phyloP scores from a whole-genome alignment of 1,140 invertebrate genomes.

The Scaptomyza montana region DNA sequence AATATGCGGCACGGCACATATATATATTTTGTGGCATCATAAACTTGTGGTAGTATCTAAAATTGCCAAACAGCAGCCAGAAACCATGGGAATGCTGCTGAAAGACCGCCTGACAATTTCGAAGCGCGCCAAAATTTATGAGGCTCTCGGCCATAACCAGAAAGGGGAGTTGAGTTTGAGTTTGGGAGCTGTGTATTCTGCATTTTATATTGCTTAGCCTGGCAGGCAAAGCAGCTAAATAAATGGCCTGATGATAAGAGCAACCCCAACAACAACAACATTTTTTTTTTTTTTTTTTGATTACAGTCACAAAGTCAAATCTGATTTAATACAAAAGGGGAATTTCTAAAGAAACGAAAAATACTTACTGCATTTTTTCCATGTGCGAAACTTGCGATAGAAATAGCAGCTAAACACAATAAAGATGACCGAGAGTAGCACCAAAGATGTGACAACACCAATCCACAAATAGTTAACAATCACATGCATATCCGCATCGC shows the following conservation, averaged over 20 bases:
- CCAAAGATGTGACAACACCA: conserved; percentile 76
- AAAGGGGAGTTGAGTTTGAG: neutral
- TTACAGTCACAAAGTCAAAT: conserved; percentile 42
- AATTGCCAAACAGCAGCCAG: conserved; percentile 60
- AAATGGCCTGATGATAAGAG: conserved; percentile 68
- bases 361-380: conserved; percentile 84
- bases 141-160: conserved; percentile 49
- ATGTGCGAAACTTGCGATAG: conserved; percentile 81
- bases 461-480: conserved; percentile 83
- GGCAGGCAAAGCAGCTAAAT: conserved; percentile 52
- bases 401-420: conserved; percentile 82
- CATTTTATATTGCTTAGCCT: conserved; percentile 75
- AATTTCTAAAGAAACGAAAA: neutral
- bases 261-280: conserved; percentile 19
- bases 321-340: conserved; percentile 20
- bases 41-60: conserved; percentile 81
- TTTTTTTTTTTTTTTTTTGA: conserved; percentile 30
- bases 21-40: conserved; percentile 79
- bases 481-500: conserved; percentile 74
- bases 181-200: conserved; percentile 38
- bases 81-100: conserved; percentile 30
- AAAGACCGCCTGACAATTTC: conserved; percentile 59
- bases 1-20: conserved; percentile 58
- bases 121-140: conserved; percentile 77
- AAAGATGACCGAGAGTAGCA: conserved; percentile 75